phyloP scores from a whole-genome alignment of 2,797 vertebrate genomes.

The Chaetodon trifasciatus region DNA sequence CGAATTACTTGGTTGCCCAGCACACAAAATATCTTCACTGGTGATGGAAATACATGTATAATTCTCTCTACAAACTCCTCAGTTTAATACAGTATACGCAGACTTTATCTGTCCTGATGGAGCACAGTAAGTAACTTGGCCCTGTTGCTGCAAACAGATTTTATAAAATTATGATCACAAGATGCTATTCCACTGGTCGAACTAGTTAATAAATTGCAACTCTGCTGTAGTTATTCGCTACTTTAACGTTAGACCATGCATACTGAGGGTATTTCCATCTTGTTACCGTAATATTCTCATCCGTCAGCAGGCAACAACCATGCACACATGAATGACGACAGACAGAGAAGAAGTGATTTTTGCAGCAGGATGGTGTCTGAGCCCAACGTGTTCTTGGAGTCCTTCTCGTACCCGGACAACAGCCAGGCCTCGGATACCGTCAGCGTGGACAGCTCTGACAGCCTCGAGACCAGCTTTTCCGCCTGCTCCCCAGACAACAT shows the following conservation, averaged over 20 bases:
- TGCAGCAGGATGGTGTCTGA: conserved; percentile 91
- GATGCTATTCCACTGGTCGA: not conserved
- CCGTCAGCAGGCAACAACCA: conserved; percentile 75
- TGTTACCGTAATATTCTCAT: conserved; percentile 26
- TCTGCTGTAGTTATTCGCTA: not conserved
- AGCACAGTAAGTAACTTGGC: not conserved
- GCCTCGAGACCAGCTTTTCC: conserved; percentile 96
- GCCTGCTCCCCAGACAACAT: conserved; percentile 97
- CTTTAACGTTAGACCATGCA: not conserved
- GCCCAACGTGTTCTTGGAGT: conserved; percentile 91
- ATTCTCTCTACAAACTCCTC: not conserved
- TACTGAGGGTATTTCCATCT: conserved; percentile 11
- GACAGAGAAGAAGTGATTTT: conserved; percentile 90
- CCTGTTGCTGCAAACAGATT: not conserved
- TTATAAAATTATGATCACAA: conserved; percentile 3
- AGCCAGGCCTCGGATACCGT: conserved; percentile 90
- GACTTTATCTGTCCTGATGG: not conserved
- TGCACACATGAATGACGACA: conserved; percentile 77
- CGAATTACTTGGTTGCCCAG: not conserved
- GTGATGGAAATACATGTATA: not conserved
- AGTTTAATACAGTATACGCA: not conserved
- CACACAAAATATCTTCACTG: not conserved
- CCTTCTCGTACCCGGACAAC: conserved; percentile 89
- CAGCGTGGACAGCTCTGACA: conserved; percentile 96
- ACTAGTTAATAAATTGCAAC: not conserved